These are phyloP conservation scores for Bufo gargarizans DNA, from an alignment of 2,113 vertebrate genomes.

Conservation along the genomic window DNA sequence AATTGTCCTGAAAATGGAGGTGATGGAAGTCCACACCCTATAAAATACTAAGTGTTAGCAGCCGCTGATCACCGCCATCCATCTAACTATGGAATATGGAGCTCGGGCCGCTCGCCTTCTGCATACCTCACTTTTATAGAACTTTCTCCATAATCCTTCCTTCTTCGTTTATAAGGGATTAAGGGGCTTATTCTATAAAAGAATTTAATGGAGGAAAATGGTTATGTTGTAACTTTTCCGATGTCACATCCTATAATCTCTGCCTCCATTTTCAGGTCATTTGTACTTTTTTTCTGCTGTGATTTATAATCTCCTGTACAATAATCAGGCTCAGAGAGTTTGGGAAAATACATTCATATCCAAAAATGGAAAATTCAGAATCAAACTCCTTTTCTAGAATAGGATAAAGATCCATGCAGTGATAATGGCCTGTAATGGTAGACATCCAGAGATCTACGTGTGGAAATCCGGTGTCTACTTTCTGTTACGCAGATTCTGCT, in stretches of 20 bases:
- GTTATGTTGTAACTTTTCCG: neutral
- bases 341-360: neutral
- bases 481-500: too few species aligned
- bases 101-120: neutral
- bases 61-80: neutral
- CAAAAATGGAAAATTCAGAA: neutral
- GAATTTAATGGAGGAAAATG: neutral
- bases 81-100: neutral
- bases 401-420: neutral
- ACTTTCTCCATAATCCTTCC: neutral
- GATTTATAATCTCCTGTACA: neutral
- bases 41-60: neutral
- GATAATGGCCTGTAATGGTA: neutral
- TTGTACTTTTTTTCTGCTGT: neutral
- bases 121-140: neutral
- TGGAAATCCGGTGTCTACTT: too few species aligned
- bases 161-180: neutral
- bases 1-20: conserved; percentile 1
- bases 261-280: neutral
- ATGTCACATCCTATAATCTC: neutral
- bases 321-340: neutral
- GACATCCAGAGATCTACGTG: too few species aligned
- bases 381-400: neutral
- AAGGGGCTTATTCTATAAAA: neutral
- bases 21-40: neutral